Evolutionary conservation across 1,140 invertebrate genomes (phyloP).

Genomic region (Conopomorpha cramerella): DNA sequence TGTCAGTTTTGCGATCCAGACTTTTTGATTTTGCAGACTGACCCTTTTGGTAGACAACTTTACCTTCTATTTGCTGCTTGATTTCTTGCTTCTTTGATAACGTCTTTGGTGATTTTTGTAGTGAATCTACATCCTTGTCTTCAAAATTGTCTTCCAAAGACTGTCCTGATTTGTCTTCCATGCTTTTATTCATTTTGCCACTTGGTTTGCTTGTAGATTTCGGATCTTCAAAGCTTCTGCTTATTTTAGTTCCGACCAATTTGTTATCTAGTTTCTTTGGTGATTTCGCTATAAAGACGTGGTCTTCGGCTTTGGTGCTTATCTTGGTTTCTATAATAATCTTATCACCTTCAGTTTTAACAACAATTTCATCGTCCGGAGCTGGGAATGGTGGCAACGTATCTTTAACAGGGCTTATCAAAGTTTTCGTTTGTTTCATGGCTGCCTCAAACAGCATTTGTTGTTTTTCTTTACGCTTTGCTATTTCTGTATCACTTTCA

Average conservation of each 20-base stretch:
- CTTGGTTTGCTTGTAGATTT: constrained; percentile 53
- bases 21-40: constrained; percentile 62
- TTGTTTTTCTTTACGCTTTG: constrained; percentile 70
- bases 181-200: constrained; percentile 63
- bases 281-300: constrained; percentile 71
- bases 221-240: constrained; percentile 69
- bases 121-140: constrained; percentile 56
- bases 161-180: constrained; percentile 64
- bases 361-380: constrained; percentile 68
- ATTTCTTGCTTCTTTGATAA: constrained; percentile 65
- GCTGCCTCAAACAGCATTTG: constrained; percentile 73
- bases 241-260: constrained; percentile 66
- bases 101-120: constrained; percentile 64
- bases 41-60: constrained; percentile 60
- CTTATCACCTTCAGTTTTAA: constrained; percentile 66
- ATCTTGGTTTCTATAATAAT: constrained; percentile 69
- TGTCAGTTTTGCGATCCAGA: constrained; percentile 57
- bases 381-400: constrained; percentile 68
- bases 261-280: constrained; percentile 71
- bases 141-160: constrained; percentile 65
- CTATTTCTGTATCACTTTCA: constrained; percentile 69
- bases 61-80: constrained; percentile 66
- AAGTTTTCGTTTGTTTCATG: constrained; percentile 70
- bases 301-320: constrained; percentile 65
- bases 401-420: constrained; percentile 71